Base-by-base conservation (phyloP, 2,888 invertebrate genomes). In the Drosophila yooni region DNA sequence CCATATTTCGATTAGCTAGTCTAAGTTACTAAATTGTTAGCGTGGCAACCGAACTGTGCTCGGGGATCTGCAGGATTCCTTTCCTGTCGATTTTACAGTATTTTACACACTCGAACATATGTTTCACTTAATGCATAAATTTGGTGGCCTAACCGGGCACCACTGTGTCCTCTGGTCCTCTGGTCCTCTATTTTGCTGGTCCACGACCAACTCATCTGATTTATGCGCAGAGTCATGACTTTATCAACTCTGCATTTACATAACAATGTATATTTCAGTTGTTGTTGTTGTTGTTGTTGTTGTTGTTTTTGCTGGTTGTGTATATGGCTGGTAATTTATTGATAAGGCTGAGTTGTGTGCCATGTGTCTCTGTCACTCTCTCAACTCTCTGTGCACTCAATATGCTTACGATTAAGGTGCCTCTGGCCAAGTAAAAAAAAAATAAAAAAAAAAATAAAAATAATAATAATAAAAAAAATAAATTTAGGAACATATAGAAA, bases 171-270 rank as follows among this genome's bases (percentile, higher is more conserved):
- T 29, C 5, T 13, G 8, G 0, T 36, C 34, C 36, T n/a, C 1
- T 15, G 59, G 52, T 1, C 4, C 43, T 13, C 21, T 15, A 33
- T 33, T 11, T 33, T 10, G 3, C 4, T 21, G 63, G 53, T 1
- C 34, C 15, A 21, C n/a, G 40, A 21, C 8, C 50, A 36, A 15
- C 25, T 4, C 33, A 13, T 56, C 27, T 81, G 77, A 88, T 85
- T 88, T 88, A 85, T 88, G 73, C 58, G 34, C 63, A 67, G 51
- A 68, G 74, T 74, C 81, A 76, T 79, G 85, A 73, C 68, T 74
- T 88, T 83, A 79, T 87, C 85, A 73, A 31, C 57, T 52, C 63
- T 70, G 65, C 83, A 83, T 88, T 83, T 85, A 70, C 88, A 88
- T 85, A 79, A 81, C 75, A 81, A 81, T 87, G 69, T 81, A 71